phyloP scores from a whole-genome alignment of 2,888 invertebrate genomes.

The Notodonta ziczac region DNA sequence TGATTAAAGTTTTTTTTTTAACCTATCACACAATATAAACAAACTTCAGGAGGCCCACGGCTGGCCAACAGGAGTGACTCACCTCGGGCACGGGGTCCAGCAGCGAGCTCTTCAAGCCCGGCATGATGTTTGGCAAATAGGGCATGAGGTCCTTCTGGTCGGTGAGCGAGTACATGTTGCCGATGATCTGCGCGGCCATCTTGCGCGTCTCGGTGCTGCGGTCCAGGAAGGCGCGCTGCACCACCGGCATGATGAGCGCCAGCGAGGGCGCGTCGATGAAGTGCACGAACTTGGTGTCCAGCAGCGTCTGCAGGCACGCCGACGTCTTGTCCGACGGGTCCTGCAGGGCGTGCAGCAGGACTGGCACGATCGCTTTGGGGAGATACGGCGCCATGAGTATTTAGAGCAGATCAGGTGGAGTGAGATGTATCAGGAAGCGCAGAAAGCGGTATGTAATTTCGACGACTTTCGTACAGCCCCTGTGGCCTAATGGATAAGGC shows the following conservation, averaged over 20 bases:
- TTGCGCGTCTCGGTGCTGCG: slow-evolving; percentile 98
- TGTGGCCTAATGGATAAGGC: slow-evolving; percentile 92
- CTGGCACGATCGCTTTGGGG: slow-evolving; percentile 90
- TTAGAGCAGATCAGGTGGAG: no score
- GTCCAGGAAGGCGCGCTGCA: slow-evolving; percentile 98
- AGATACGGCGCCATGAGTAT: background rate
- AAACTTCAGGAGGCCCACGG: no score
- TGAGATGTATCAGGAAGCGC: background rate
- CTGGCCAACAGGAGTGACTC: background rate
- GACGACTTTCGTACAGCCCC: slow-evolving; percentile 71
- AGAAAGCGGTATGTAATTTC: background rate
- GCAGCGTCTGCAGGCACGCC: slow-evolving; percentile 94
- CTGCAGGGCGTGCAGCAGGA: slow-evolving; percentile 94
- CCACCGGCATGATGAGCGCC: slow-evolving; percentile 99
- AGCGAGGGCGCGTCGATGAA: slow-evolving; percentile 99
- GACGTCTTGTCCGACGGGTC: slow-evolving; percentile 98
- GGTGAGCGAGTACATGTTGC: slow-evolving; percentile 99
- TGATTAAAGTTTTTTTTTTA: no score
- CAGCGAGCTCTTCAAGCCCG: slow-evolving; percentile 97
- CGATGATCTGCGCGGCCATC: slow-evolving; percentile 99
- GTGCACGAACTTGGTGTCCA: slow-evolving; percentile 99
- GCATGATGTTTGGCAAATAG: slow-evolving; percentile 97
- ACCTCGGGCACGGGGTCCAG: slow-evolving; percentile 99
- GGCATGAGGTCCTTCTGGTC: slow-evolving; percentile 99
- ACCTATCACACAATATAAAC: no score